phyloP scores from a whole-genome alignment of 2,888 invertebrate species.

The Anodontia alba region DNA sequence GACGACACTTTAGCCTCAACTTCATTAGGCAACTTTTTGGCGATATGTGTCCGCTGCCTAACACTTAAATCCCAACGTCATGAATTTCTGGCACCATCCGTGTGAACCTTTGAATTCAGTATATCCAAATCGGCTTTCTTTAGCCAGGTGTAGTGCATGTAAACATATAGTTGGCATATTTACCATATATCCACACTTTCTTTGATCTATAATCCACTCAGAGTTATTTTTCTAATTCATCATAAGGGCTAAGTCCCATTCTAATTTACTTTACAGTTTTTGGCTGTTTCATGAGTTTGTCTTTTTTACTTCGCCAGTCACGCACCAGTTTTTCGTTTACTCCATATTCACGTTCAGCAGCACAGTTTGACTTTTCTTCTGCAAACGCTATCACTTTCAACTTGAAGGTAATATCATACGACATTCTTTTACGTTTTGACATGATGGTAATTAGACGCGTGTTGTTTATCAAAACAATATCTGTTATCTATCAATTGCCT shows the following conservation, averaged over 20 bases:
- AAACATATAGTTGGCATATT: conserved; percentile 28
- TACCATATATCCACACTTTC: conserved; percentile 24
- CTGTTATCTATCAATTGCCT: no score
- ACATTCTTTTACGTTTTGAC: no score
- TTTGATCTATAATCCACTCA: conserved; percentile 33
- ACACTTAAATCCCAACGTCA: conserved; percentile 22
- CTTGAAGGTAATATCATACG: no score
- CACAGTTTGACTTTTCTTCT: conserved; percentile 24
- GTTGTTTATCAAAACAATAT: no score
- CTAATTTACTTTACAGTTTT: conserved; percentile 74
- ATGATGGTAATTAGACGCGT: no score
- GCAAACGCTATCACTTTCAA: neutral
- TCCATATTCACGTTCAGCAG: conserved; percentile 27
- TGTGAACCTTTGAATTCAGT: no score
- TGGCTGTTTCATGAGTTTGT: conserved; percentile 21
- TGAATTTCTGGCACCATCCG: no score
- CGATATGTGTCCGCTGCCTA: conserved; percentile 37
- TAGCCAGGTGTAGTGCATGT: conserved; percentile 18
- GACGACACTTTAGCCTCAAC: conserved; percentile 23
- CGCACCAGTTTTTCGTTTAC: neutral
- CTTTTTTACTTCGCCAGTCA: conserved; percentile 33
- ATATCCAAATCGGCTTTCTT: no score
- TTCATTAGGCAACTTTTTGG: conserved; percentile 46
- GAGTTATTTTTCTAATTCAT: conserved; percentile 30
- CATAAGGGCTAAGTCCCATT: conserved; percentile 20